Evolutionary conservation across 2,113 vertebrate species (phyloP).

Genomic region (Hippocampus zosterae): DNA sequence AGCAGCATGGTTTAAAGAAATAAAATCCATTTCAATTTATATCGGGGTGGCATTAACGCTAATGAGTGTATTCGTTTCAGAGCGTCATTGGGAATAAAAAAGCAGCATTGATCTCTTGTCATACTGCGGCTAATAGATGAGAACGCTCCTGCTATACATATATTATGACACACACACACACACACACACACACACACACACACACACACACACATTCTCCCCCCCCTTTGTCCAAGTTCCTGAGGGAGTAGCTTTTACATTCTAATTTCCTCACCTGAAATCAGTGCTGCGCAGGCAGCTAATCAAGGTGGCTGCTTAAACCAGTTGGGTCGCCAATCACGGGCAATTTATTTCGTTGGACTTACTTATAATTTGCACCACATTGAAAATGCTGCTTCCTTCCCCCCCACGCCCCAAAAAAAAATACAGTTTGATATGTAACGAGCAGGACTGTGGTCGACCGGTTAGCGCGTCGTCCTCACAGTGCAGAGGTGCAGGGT

Average conservation of each 20-base stretch:
- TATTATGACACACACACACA: slow-evolving; percentile 8
- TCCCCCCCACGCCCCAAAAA: too few species aligned
- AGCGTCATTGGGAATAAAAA: slow-evolving; percentile 55
- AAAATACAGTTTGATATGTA: too few species aligned
- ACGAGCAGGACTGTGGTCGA: too few species aligned
- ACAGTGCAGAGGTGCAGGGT: too few species aligned
- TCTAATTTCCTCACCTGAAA: slow-evolving; percentile 51
- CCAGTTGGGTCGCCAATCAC: background rate
- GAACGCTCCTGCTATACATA: slow-evolving; percentile 3
- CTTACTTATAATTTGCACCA: slow-evolving; percentile 33
- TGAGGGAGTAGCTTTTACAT: slow-evolving; percentile 45
- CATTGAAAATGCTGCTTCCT: slow-evolving; percentile 7
- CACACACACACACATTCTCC: background rate
- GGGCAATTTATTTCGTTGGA: slow-evolving; percentile 6
- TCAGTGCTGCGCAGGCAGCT: slow-evolving; percentile 19
- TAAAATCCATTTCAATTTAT: slow-evolving; percentile 35
- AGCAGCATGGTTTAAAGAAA: slow-evolving; percentile 38
- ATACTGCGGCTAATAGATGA: slow-evolving; percentile 48
- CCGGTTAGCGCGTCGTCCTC: too few species aligned
- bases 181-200: too few species aligned
- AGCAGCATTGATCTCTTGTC: slow-evolving; percentile 60
- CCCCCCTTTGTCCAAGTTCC: slow-evolving; percentile 5
- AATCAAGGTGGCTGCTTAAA: slow-evolving; percentile 25
- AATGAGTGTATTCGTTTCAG: slow-evolving; percentile 65
- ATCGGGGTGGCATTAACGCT: slow-evolving; percentile 46